These are phyloP conservation scores for Acanthacorydalis orientalis DNA, from an alignment of 2,888 invertebrate genomes.

Conservation along the genomic window DNA sequence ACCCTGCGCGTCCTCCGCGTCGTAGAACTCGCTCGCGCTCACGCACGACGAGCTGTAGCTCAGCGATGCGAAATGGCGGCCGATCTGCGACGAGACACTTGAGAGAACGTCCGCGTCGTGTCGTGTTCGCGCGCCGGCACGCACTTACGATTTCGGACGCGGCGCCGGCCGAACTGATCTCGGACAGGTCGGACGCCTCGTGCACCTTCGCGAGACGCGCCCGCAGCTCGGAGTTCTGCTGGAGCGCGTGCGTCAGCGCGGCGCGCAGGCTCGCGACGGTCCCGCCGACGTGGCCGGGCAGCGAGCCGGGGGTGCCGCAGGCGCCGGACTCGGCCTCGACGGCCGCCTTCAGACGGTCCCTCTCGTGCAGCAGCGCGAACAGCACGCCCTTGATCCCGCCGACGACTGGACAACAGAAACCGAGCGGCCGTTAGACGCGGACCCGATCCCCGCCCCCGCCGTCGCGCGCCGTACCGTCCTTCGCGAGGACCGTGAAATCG, in stretches of 20 bases:
- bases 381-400: constrained; percentile 29
- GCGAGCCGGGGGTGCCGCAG: constrained; percentile 16
- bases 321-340: constrained; percentile 29
- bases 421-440: constrained; percentile 26
- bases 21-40: constrained; percentile 62
- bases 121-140: constrained; percentile 7
- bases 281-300: constrained; percentile 23
- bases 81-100: constrained; percentile 19
- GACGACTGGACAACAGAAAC: constrained; percentile 23
- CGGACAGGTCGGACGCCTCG: constrained; percentile 43
- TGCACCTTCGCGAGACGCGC: constrained; percentile 41
- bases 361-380: constrained; percentile 29
- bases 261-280: constrained; percentile 36
- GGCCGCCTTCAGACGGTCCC: constrained; percentile 44
- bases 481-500: constrained; percentile 50
- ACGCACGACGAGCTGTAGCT: constrained; percentile 64
- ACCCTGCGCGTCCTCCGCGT: constrained; percentile 46
- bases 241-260: constrained; percentile 45
- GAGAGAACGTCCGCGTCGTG: too few relatives aligned
- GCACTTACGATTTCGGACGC: constrained; percentile 33
- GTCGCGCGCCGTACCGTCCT: constrained; percentile 36
- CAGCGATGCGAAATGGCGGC: constrained; percentile 41
- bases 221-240: constrained; percentile 60
- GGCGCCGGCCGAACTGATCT: constrained; percentile 37
- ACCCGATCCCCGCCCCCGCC: constrained; percentile 29